Percentiles rank a stretch among this genome's conserved stretches.
Conservation (phyloP, 2,888 invertebrate genomes). For the Pristionchus entomophagus region DNA sequence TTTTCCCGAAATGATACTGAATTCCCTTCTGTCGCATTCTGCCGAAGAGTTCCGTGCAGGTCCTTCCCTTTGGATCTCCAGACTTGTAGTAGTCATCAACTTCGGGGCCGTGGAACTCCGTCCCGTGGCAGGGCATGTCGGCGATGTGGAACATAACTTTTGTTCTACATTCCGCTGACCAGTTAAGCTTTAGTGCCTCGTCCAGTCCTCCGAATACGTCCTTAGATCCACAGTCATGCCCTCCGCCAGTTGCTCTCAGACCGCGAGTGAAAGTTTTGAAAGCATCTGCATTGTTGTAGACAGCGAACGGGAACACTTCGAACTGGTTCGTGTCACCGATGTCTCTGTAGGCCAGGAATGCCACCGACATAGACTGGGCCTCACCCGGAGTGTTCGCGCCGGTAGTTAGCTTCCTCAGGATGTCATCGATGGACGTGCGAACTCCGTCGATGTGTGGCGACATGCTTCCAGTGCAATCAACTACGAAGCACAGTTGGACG, state of each 20-base stretch:
- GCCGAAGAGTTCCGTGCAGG: constrained; percentile 25
- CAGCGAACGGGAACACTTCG: too few species aligned
- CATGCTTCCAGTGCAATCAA: constrained; percentile 44
- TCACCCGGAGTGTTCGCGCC: too few species aligned
- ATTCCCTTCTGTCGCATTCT: constrained; percentile 4
- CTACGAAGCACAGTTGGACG: constrained; percentile 16
- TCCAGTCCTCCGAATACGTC: constrained; percentile 52
- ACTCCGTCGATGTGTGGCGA: constrained; percentile 21
- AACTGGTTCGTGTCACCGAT: constrained; percentile 11
- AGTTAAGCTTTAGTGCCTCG: constrained; percentile 20
- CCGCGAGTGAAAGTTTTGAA: too few species aligned
- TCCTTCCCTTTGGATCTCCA: constrained; percentile 43
- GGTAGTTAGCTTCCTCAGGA: too few species aligned
- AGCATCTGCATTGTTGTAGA: too few species aligned
- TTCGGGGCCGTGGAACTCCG: background rate
- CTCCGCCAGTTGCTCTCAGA: too few species aligned
- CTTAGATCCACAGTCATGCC: too few species aligned
- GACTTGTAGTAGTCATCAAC: background rate
- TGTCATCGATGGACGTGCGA: background rate
- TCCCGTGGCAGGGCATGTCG: constrained; percentile 48
- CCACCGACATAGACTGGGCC: constrained; percentile 29
- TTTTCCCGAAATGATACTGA: too few species aligned
- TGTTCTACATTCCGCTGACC: constrained; percentile 44
- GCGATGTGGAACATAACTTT: constrained; percentile 51
- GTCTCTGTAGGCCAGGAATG: constrained; percentile 51